Percentiles rank a stretch among this genome's conserved stretches.
Evolutionary conservation across 2,113 vertebrate species (phyloP).

Genomic region (Microtus richardsoni): DNA sequence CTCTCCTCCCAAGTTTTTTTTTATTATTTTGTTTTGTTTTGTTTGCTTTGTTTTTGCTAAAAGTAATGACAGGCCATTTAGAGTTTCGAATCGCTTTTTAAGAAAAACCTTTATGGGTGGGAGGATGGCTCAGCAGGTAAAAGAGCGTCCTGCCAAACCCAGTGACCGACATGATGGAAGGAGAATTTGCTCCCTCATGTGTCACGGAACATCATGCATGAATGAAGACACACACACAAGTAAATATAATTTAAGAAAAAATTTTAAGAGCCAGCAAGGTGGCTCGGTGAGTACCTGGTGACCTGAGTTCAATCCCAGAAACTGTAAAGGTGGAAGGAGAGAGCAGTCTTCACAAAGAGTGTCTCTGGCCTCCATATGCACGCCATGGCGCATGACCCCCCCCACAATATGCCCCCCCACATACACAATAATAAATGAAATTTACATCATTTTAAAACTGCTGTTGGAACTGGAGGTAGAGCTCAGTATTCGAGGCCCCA

Average conservation of each 20-base stretch:
- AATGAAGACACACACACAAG: not conserved
- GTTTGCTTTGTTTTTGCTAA: not conserved
- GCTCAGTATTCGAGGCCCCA: not conserved
- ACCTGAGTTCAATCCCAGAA: not conserved
- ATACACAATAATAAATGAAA: not conserved
- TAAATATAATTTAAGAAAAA: not conserved
- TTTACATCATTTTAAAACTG: not conserved
- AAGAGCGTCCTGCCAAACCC: not conserved
- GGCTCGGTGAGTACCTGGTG: not conserved
- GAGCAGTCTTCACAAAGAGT: not conserved
- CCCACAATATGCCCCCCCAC: too few relatives aligned
- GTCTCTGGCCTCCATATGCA: not conserved
- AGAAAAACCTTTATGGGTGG: not conserved
- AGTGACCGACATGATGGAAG: not conserved
- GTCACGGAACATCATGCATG: not conserved
- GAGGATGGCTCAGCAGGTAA: not conserved
- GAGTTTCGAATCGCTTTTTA: not conserved
- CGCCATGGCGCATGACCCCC: too few relatives aligned
- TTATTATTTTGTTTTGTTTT: too few relatives aligned
- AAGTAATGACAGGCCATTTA: not conserved
- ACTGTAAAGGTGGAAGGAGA: not conserved
- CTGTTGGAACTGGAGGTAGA: not conserved
- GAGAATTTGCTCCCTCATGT: not conserved
- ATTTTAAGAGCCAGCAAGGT: not conserved
- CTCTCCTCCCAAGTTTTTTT: too few relatives aligned